phyloP scores from a whole-genome alignment of 2,888 invertebrate species.

The Drosophila lacicola region DNA sequence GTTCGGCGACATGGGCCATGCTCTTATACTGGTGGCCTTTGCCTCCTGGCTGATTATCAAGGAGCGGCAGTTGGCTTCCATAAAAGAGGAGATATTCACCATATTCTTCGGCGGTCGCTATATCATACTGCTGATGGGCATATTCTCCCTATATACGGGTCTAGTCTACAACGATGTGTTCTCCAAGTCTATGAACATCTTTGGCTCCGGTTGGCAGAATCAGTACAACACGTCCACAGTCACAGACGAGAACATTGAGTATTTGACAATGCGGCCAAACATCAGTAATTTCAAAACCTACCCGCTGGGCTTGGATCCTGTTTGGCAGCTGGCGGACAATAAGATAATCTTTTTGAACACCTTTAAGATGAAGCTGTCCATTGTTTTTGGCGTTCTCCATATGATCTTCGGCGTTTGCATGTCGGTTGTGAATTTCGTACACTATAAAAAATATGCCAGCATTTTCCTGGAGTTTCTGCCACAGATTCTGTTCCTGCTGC shows the following conservation, averaged over 20 bases:
- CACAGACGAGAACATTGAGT: conserved; percentile 11
- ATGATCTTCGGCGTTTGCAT: conserved; percentile 97
- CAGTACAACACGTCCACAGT: conserved; percentile 86
- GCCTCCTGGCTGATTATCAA: conserved; percentile 92
- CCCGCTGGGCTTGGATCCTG: conserved; percentile 92
- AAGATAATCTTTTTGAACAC: conserved; percentile 98
- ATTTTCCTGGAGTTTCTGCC: conserved; percentile 95
- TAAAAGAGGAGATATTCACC: conserved; percentile 95
- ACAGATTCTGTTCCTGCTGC: conserved; percentile 93
- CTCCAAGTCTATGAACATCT: conserved; percentile 97
- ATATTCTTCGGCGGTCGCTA: conserved; percentile 99
- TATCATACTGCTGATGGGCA: conserved; percentile 97
- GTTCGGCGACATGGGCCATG: conserved; percentile 98
- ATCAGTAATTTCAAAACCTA: conserved; percentile 89
- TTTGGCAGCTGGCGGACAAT: conserved; percentile 92
- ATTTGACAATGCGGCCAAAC: conserved; percentile 81
- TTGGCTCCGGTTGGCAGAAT: conserved; percentile 93
- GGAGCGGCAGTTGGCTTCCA: conserved; percentile 91
- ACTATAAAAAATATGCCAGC: conserved; percentile 89
- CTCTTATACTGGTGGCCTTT: conserved; percentile 92
- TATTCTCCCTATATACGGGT: conserved; percentile 99
- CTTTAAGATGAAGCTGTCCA: conserved; percentile 98
- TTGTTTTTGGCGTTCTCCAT: conserved; percentile 96
- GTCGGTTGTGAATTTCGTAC: conserved; percentile 91
- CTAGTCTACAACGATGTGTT: conserved; percentile 99